Conservation (phyloP, 37 sponge, comb jelly and placozoan species). For the Halisarca cf. caerulea region DNA sequence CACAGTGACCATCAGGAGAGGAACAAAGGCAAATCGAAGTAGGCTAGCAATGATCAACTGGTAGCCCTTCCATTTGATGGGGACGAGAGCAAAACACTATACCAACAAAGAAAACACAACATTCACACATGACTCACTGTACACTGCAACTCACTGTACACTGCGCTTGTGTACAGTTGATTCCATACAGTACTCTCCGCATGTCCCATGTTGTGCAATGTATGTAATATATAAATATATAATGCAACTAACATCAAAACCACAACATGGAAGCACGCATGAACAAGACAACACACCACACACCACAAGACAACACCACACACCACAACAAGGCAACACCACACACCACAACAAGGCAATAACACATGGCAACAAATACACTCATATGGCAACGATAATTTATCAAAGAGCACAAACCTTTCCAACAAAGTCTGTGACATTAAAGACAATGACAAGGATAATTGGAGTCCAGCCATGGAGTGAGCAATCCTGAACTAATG, state of each 20-base stretch:
- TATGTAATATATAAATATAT: no score
- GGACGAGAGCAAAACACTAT: conserved; percentile 29
- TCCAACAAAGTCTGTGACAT: conserved; percentile 64
- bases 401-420: conserved; percentile 47
- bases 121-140: background rate
- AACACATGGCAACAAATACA: background rate
- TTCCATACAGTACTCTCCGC: background rate
- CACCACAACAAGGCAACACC: no score
- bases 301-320: no score
- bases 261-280: no score
- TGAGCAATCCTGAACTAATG: conserved; percentile 58
- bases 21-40: conserved; percentile 60
- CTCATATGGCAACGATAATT: background rate
- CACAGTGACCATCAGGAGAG: conserved; percentile 69
- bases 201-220: background rate
- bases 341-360: no score
- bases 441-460: conserved; percentile 75
- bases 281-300: no score
- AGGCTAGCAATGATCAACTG: conserved; percentile 41
- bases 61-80: conserved; percentile 42
- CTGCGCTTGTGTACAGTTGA: no score
- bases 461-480: conserved; percentile 82
- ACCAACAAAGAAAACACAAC: background rate
- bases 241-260: no score
- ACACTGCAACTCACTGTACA: no score